Conservation (phyloP, 2,797 vertebrate genomes). For the Peromyscus aztecus region DNA sequence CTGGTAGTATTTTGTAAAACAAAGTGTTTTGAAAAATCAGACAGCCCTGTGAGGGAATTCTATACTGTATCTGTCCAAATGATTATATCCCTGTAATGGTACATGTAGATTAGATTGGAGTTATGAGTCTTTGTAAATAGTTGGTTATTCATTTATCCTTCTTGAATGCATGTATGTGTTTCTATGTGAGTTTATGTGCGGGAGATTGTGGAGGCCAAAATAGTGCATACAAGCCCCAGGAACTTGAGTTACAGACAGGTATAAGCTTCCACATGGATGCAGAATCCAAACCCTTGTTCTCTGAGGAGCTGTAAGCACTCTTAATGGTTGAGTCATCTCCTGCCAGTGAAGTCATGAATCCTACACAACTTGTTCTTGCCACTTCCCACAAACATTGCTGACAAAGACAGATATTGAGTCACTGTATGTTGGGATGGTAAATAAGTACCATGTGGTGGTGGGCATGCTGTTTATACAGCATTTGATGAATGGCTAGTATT, state of each 20-base stretch:
- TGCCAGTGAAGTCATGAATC: not conserved
- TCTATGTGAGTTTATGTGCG: not conserved
- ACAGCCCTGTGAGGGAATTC: not conserved
- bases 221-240: not conserved
- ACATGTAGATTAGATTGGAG: not conserved
- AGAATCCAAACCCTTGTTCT: not conserved
- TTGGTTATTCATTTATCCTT: not conserved
- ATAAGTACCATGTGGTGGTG: not conserved
- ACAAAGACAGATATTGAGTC: not conserved
- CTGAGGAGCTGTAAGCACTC: too few species aligned
- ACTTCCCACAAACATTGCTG: not conserved
- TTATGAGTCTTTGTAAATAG: not conserved
- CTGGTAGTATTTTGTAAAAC: not conserved
- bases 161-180: not conserved
- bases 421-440: not conserved
- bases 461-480: not conserved
- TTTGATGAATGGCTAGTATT: not conserved
- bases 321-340: too few species aligned
- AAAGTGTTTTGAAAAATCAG: not conserved
- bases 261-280: not conserved
- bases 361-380: not conserved
- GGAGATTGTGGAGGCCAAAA: not conserved
- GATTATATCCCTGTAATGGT: not conserved
- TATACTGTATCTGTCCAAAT: not conserved
- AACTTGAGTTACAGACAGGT: not conserved